These are phyloP conservation scores for Lepus oiostolus DNA, from an alignment of 2,797 vertebrate genomes.

Conservation along the genomic window DNA sequence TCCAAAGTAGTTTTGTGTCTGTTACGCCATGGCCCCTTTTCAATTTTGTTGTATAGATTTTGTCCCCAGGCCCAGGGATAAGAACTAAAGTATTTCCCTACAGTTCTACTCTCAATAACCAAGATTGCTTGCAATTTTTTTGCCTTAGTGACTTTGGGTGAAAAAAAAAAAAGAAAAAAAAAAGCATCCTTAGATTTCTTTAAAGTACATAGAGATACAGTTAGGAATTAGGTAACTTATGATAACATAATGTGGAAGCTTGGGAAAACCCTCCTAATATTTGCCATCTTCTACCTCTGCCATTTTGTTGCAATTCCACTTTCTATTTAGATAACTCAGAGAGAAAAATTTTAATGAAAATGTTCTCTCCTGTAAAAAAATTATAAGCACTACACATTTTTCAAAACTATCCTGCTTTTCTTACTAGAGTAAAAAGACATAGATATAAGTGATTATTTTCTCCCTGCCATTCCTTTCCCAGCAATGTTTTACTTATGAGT, in stretches of 20 bases:
- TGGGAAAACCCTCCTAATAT: constrained; percentile 82
- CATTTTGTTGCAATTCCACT: constrained; percentile 62
- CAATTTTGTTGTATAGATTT: constrained; percentile 70
- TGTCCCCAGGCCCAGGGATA: constrained; percentile 71
- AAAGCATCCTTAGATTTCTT: constrained; percentile 82
- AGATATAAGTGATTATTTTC: constrained; percentile 69
- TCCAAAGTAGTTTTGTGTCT: constrained; percentile 82
- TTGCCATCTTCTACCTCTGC: constrained; percentile 87
- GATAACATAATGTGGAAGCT: constrained; percentile 83
- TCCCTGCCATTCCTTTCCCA: not conserved
- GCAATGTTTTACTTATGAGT: constrained; percentile 73
- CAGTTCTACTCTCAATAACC: constrained; percentile 68
- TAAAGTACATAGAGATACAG: constrained; percentile 83
- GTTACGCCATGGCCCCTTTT: constrained; percentile 62
- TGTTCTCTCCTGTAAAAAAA: constrained; percentile 69
- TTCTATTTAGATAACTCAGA: constrained; percentile 71
- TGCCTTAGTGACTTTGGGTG: constrained; percentile 81
- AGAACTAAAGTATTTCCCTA: constrained; percentile 52
- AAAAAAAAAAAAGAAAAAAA: constrained; percentile 50
- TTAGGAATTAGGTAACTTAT: constrained; percentile 86
- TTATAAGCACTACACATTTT: not conserved
- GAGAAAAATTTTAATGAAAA: constrained; percentile 50
- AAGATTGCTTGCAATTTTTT: constrained; percentile 79
- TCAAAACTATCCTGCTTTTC: constrained; percentile 65
- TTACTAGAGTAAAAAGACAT: constrained; percentile 55